Percentiles rank a stretch among this genome's conserved stretches.
phyloP scores from a whole-genome alignment of 2,888 invertebrate genomes.

The Machimus atricapillus region DNA sequence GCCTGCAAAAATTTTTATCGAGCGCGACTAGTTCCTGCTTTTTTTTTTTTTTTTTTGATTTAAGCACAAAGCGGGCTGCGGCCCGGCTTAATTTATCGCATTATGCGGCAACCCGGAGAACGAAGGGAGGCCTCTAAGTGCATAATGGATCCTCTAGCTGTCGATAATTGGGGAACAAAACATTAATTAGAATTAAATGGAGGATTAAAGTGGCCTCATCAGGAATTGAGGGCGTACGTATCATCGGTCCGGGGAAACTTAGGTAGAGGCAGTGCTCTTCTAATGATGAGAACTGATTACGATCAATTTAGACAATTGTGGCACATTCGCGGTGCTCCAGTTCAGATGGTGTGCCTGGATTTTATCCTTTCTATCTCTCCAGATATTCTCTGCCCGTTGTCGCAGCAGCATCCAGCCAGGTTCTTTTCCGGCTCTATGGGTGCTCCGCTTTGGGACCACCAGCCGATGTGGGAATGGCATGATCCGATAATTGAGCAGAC shows the following conservation, averaged over 20 bases:
- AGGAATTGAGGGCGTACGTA: slow-evolving; percentile 29
- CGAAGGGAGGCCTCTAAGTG: neutral
- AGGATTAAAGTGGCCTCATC: slow-evolving; percentile 36
- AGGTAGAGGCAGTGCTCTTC: neutral
- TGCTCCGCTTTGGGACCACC: neutral
- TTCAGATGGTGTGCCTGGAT: neutral
- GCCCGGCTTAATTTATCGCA: slow-evolving; percentile 22
- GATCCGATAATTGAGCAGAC: slow-evolving; percentile 31
- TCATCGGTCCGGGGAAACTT: neutral
- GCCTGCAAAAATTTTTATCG: neutral
- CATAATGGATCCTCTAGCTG: slow-evolving; percentile 34
- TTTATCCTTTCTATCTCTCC: neutral
- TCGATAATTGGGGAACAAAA: slow-evolving; percentile 34
- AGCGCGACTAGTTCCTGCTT: slow-evolving; percentile 10
- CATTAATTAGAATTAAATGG: slow-evolving; percentile 36
- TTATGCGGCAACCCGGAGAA: neutral
- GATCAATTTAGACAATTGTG: slow-evolving; percentile 29
- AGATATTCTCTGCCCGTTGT: neutral
- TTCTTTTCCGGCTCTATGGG: neutral
- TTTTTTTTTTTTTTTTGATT: neutral
- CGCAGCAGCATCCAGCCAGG: neutral
- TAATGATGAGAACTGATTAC: slow-evolving; percentile 26
- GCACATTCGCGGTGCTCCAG: neutral
- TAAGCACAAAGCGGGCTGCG: neutral
- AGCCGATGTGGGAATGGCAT: slow-evolving; percentile 6